Conservation (phyloP, 2,888 invertebrate species). For the Leptinotarsa rubiginosa region DNA sequence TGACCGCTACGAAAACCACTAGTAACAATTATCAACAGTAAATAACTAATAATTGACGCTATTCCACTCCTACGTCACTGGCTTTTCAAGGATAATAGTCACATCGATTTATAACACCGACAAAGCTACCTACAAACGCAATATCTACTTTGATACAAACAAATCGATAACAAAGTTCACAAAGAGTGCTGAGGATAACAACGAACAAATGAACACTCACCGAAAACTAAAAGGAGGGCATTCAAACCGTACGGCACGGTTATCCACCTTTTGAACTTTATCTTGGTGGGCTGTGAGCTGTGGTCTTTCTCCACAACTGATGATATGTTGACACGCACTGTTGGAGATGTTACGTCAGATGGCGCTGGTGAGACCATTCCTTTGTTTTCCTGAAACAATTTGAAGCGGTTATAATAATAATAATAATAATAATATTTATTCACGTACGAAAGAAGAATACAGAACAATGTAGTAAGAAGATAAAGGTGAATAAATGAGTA, state of each 20-base stretch:
- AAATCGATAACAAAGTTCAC: background rate
- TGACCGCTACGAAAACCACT: background rate
- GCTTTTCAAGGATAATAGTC: constrained; percentile 2
- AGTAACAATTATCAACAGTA: background rate
- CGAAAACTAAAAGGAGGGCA: constrained; percentile 48
- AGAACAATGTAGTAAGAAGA: too few species aligned
- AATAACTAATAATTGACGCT: background rate
- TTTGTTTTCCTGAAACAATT: constrained; percentile 60
- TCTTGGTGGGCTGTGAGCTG: constrained; percentile 47
- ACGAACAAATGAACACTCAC: constrained; percentile 48
- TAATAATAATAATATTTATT: background rate
- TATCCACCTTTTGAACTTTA: constrained; percentile 44
- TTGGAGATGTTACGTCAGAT: constrained; percentile 47
- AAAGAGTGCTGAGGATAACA: background rate
- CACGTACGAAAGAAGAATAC: too few species aligned
- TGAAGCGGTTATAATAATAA: background rate
- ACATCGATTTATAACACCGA: background rate
- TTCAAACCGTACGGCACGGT: constrained; percentile 52
- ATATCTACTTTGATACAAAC: background rate
- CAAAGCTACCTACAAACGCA: background rate
- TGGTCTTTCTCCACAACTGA: constrained; percentile 48
- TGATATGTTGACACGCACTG: constrained; percentile 45
- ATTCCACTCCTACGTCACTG: constrained; percentile 13
- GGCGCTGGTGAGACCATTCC: constrained; percentile 59
- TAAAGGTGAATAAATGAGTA: too few species aligned